Evolutionary conservation across 30 jellyfish, hydroid and myxozoan species (phyloP), one percentile per base, ranked within the genome.

Genomic region (Pseudorhiza aurosa): DNA sequence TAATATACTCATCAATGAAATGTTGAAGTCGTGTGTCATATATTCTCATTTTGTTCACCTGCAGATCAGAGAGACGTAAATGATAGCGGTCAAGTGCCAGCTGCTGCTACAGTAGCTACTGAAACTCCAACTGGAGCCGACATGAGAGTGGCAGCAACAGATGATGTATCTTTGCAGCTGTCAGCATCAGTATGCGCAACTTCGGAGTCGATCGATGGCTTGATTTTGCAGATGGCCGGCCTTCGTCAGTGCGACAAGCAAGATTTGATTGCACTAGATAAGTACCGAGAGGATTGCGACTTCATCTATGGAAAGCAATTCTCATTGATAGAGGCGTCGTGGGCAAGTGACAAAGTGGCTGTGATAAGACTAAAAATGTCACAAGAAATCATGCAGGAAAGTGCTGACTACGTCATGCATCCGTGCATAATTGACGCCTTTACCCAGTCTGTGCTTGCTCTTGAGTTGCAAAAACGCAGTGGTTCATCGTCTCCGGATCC

Each of bases 371-470:
- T 80, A 2, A 15, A 31, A 0, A 22, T 80, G 14, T 70, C 91
- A 12, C 24, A 44, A 12, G 56, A 36, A 11, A 26, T 80, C 3
- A 27, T 6, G 17, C 25, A 67, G 5, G 83, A 65, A 30, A 35
- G 29, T 21, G 19, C 31, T 4, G 15, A 80, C 14, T 80, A 62
- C 39, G 53, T 80, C 53, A 49, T 80, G 10, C 91, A 80, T 49
- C 91, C 91, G 7, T 62, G 76, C 40, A 44, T 80, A 3, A 47
- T 80, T 65, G 91, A 80, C 65, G 91, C 83, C 25, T 63, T 74
- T 72, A 12, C 32, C 47, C 84, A 80, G 40, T 19, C 75, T 15
- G 36, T 65, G 21, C 14, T 65, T 7, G 27, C 32, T 18, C 31
- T 76, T 40, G 88, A 58, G 3, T 21, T 53, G 14, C n/a, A 53